Evolutionary conservation across 2,113 vertebrate species (phyloP).

Genomic region (Heterotilapia buettikoferi): DNA sequence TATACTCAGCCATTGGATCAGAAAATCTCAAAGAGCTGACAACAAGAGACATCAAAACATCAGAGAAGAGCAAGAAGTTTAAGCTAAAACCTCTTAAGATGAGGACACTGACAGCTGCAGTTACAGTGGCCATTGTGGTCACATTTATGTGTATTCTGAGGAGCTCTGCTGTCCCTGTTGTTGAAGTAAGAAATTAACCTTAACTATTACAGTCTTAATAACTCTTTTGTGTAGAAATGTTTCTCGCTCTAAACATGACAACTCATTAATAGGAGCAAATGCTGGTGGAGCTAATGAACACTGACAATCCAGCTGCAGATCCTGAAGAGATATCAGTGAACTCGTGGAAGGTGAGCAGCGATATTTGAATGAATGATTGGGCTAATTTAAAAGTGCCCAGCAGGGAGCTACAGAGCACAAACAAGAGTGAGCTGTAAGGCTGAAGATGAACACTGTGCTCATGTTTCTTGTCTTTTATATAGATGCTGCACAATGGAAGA

Average conservation of each 20-base stretch:
- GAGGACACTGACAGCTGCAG: slow-evolving; percentile 17
- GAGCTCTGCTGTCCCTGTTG: slow-evolving; percentile 13
- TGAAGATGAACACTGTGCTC: neutral
- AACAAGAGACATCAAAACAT: neutral
- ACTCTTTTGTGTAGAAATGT: neutral
- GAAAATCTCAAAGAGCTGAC: neutral
- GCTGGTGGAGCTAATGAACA: neutral
- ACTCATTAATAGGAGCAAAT: neutral
- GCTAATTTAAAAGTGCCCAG: neutral
- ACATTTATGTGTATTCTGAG: slow-evolving; percentile 17
- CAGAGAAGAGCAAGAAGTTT: neutral
- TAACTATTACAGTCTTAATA: neutral
- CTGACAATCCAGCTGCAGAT: neutral
- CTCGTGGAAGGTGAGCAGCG: slow-evolving; percentile 22
- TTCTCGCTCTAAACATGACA: neutral
- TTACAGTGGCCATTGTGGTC: slow-evolving; percentile 26
- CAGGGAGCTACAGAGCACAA: neutral
- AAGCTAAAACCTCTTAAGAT: neutral
- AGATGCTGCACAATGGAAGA: neutral
- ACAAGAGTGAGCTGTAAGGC: neutral
- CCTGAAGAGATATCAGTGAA: neutral
- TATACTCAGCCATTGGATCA: neutral
- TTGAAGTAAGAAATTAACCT: slow-evolving; percentile 30
- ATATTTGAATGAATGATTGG: neutral
- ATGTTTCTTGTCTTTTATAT: neutral